Evolutionary conservation across 2,797 vertebrate genomes (phyloP).

Genomic region (Enteromius radiatus): DNA sequence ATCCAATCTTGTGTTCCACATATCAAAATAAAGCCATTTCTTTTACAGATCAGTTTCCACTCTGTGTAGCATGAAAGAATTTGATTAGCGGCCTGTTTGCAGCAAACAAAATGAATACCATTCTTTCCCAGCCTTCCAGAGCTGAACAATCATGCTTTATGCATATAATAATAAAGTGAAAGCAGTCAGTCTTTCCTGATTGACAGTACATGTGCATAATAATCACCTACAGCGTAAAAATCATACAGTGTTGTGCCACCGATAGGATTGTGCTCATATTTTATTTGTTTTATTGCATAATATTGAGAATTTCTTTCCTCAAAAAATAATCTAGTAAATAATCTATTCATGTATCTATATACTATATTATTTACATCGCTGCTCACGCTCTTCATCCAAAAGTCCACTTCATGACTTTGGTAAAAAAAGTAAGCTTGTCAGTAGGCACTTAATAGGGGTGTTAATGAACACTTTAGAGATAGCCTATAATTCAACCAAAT

Average conservation of each 20-base stretch:
- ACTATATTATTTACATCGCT: conserved; percentile 17
- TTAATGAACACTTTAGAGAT: conserved; percentile 9
- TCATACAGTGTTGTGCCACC: conserved; percentile 54
- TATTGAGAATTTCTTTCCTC: neutral
- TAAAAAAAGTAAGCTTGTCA: neutral
- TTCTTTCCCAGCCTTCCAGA: neutral
- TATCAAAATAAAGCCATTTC: conserved; percentile 53
- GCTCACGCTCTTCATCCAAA: neutral
- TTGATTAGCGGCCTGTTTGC: conserved; percentile 29
- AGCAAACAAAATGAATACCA: neutral
- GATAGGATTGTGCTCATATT: conserved; percentile 30
- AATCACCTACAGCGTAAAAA: conserved; percentile 33
- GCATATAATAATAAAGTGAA: conserved; percentile 11
- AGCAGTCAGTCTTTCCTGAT: conserved; percentile 36
- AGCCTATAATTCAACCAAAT: neutral
- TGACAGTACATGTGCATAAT: conserved; percentile 46
- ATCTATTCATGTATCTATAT: conserved; percentile 1
- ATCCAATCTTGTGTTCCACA: conserved; percentile 41
- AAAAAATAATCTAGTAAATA: conserved; percentile 19
- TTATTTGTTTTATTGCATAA: conserved; percentile 24
- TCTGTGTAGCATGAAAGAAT: conserved; percentile 10
- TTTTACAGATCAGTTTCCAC: conserved; percentile 26
- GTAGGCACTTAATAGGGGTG: conserved; percentile 16
- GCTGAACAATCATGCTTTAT: conserved; percentile 25
- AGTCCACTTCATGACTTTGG: neutral